Conservation (phyloP, 2,797 vertebrate species). For the Falco columbarius region DNA sequence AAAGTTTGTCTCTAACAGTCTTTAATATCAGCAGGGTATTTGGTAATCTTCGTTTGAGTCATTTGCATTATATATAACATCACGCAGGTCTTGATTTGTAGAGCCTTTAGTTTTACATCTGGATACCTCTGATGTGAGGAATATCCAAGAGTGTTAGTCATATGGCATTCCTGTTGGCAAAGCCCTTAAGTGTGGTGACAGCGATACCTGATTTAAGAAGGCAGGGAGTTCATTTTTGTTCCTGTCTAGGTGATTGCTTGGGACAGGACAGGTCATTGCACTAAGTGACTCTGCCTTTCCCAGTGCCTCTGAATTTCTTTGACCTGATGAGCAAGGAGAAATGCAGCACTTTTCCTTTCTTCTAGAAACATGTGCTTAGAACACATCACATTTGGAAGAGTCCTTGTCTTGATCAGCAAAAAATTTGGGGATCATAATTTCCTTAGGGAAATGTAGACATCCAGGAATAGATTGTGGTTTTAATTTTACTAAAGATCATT, state of each 20-base stretch:
- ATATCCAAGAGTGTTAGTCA: not conserved
- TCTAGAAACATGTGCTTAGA: not conserved
- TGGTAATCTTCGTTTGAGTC: not conserved
- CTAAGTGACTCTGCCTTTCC: not conserved
- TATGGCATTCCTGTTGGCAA: slow-evolving; percentile 2
- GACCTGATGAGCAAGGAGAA: not conserved
- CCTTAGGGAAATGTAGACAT: not conserved
- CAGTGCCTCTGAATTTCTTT: not conserved
- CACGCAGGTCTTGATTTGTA: not conserved
- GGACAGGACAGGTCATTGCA: not conserved
- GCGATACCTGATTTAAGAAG: not conserved
- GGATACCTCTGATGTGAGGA: not conserved
- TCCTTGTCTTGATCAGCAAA: not conserved
- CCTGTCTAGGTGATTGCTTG: not conserved
- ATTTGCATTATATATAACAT: not conserved
- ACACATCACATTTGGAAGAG: not conserved
- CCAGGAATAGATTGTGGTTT: not conserved
- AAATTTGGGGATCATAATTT: not conserved
- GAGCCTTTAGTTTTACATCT: not conserved
- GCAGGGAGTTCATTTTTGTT: not conserved
- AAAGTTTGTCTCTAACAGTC: not conserved
- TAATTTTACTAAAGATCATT: not conserved
- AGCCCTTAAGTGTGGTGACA: not conserved
- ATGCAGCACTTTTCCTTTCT: not conserved
- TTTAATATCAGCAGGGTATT: not conserved